phyloP scores from a whole-genome alignment of 2,797 vertebrate species.

The Neopelma chrysocephalum region DNA sequence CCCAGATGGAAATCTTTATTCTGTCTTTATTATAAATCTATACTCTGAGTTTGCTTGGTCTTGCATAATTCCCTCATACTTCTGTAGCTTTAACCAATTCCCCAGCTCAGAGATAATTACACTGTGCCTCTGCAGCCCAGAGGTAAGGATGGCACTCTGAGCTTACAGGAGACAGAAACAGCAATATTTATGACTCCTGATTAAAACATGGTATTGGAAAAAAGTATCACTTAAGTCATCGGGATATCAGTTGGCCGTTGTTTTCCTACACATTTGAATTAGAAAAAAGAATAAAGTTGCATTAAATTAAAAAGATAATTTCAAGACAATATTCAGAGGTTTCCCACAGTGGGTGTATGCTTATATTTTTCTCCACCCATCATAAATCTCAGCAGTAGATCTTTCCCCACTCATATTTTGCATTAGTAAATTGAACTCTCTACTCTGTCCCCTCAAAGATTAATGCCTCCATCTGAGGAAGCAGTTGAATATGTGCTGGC shows the following conservation, averaged over 20 bases:
- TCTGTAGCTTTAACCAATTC: neutral
- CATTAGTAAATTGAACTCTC: slow-evolving; percentile 42
- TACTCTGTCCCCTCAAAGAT: slow-evolving; percentile 8
- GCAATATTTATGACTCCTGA: neutral
- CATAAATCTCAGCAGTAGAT: slow-evolving; percentile 6
- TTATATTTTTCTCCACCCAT: slow-evolving; percentile 8
- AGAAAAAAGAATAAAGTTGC: neutral
- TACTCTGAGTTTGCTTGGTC: neutral
- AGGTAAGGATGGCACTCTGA: neutral
- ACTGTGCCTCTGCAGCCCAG: neutral
- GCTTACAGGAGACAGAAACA: neutral
- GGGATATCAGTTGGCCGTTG: neutral
- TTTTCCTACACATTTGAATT: neutral
- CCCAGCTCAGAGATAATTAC: neutral
- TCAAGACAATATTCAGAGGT: neutral
- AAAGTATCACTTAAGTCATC: neutral
- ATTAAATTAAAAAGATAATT: neutral
- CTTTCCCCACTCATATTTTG: slow-evolving; percentile 20
- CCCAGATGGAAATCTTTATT: neutral
- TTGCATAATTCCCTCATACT: neutral
- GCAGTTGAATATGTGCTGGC: neutral
- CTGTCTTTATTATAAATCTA: neutral
- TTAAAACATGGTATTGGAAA: slow-evolving; percentile 30
- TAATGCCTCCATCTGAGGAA: slow-evolving; percentile 42
- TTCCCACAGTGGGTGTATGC: slow-evolving; percentile 17